Conservation (phyloP, 2,797 vertebrate genomes). For the Sciurus carolinensis region DNA sequence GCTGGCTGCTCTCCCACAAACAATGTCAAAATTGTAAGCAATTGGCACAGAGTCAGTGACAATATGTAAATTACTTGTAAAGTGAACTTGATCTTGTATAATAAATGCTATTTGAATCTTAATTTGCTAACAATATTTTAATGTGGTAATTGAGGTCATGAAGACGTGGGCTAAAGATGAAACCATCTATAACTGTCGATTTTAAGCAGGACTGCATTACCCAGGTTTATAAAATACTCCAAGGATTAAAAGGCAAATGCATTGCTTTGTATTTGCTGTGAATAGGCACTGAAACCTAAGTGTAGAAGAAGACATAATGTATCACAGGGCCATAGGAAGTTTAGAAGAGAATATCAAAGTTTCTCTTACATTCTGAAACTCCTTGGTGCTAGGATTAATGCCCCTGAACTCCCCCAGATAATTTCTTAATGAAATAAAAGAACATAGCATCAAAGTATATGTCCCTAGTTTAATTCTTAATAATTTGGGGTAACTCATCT, state of each 20-base stretch:
- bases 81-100: slow-evolving; percentile 86
- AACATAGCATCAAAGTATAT: slow-evolving; percentile 9
- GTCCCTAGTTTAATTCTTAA: slow-evolving; percentile 12
- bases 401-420: neutral
- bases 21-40: slow-evolving; percentile 85
- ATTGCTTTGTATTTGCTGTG: neutral
- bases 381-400: neutral
- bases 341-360: neutral
- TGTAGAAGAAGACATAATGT: neutral
- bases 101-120: slow-evolving; percentile 88
- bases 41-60: slow-evolving; percentile 84
- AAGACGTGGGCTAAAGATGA: slow-evolving; percentile 85
- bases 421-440: slow-evolving; percentile 59
- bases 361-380: neutral
- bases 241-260: slow-evolving; percentile 64
- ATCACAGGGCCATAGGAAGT: neutral
- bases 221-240: slow-evolving; percentile 64
- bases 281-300: neutral
- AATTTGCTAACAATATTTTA: slow-evolving; percentile 91
- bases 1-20: slow-evolving; percentile 83
- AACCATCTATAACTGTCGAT: slow-evolving; percentile 87
- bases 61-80: slow-evolving; percentile 88
- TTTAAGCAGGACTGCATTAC: slow-evolving; percentile 79
- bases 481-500: neutral
- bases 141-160: slow-evolving; percentile 89